Percentiles rank a stretch among this genome's conserved stretches.
phyloP scores from a whole-genome alignment of 2,113 vertebrate genomes.

The Manacus vitellinus region DNA sequence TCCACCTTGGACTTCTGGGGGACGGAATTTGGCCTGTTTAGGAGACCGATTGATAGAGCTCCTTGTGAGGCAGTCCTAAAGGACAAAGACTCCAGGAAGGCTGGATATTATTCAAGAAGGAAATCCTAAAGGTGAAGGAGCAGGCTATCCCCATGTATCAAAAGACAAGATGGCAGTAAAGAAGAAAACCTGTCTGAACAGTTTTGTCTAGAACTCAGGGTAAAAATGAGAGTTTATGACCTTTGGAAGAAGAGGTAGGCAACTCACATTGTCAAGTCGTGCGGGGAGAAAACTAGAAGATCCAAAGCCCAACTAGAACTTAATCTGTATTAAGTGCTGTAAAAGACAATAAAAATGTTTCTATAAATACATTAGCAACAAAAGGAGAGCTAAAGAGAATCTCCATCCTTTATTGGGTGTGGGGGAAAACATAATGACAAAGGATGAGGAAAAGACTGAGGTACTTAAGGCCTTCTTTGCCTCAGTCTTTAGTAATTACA shows the following conservation, averaged over 20 bases:
- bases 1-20: neutral
- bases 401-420: neutral
- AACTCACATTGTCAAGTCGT: neutral
- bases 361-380: neutral
- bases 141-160: rapidly evolving
- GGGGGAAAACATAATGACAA: neutral
- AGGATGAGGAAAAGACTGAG: neutral
- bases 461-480: neutral
- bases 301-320: neutral
- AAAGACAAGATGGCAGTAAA: neutral
- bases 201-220: neutral
- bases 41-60: neutral
- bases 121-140: neutral
- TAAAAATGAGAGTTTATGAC: neutral
- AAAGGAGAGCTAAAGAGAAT: neutral
- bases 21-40: neutral
- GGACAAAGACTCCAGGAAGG: neutral
- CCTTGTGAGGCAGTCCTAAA: neutral
- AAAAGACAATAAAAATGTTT: neutral
- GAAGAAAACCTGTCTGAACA: neutral
- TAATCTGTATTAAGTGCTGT: neutral
- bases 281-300: neutral
- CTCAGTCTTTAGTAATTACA: neutral
- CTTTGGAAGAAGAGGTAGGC: neutral
- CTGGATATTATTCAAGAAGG: neutral